Evolutionary conservation across 2,797 vertebrate genomes (phyloP).

Genomic region (Ctenopoma multispine): DNA sequence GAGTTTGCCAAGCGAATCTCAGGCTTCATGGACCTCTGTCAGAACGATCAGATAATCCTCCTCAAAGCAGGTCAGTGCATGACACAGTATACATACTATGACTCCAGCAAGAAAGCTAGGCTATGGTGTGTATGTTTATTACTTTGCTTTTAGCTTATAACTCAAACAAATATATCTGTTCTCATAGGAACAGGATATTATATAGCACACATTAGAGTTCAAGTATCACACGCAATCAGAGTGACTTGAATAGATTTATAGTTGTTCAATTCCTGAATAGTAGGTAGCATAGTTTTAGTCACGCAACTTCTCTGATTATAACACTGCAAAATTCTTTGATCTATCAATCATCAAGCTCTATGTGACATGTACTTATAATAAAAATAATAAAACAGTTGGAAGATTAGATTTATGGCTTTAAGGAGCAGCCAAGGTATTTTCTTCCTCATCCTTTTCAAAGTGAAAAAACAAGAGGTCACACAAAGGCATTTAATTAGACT

Average conservation of each 20-base stretch:
- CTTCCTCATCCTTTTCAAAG: not conserved
- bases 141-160: not conserved
- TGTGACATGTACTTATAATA: too few species aligned
- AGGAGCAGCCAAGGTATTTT: not conserved
- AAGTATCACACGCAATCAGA: slow-evolving; percentile 51
- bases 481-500: not conserved
- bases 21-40: slow-evolving; percentile 95
- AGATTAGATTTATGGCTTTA: not conserved
- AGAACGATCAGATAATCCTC: slow-evolving; percentile 96
- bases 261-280: slow-evolving; percentile 32
- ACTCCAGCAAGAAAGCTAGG: slow-evolving; percentile 2
- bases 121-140: slow-evolving; percentile 24
- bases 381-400: slow-evolving; percentile 1
- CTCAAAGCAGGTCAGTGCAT: slow-evolving; percentile 91
- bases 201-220: slow-evolving; percentile 17
- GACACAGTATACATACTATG: slow-evolving; percentile 7
- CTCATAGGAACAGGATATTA: slow-evolving; percentile 21
- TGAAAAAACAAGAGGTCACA: not conserved
- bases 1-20: slow-evolving; percentile 94
- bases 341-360: not conserved
- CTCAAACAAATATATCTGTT: slow-evolving; percentile 28
- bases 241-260: slow-evolving; percentile 23
- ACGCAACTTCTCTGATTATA: slow-evolving; percentile 2
- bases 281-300: slow-evolving; percentile 41
- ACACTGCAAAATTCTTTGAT: not conserved